Base-by-base conservation (phyloP, 92 coral and sea anemone species). In the Parazoanthus darwini region DNA sequence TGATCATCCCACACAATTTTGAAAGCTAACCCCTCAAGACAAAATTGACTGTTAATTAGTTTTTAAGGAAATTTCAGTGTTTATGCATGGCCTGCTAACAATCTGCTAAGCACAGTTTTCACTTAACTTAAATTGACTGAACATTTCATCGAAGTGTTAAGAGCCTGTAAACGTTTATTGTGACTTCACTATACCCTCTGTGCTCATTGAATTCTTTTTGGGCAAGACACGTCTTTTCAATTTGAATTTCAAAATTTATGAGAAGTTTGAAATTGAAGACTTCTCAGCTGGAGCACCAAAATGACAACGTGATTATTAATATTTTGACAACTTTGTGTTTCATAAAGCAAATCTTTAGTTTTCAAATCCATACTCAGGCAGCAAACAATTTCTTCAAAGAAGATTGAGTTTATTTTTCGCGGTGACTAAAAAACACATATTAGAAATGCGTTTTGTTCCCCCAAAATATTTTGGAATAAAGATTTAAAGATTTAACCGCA, bases 21-120 rank as follows among this genome's bases (percentile, higher is more conserved):
- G 87, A 71, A 84, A 83, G 36, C 23, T 48, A n/a, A 84, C 79
- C 11, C 51, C 77, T 70, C 79, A 84, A 84, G 43, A 71, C 48
- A 33, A 84, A 84, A 76, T 84, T 84, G 87, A 36, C 87, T 84
- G 67, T 44, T 84, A 84, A 84, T 84, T 76, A 15, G 25, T 76
- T 29, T 67, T 25, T 14, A 50, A 29, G 77, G 66, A 26, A 48
- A 68, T 39, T 71, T 70, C 87, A 46, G 6, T 68, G 11, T 84
- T 84, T 70, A 44, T 71, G 39, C 72, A 51, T n/a, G 29, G 65
- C 14, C 36, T 82, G 76, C 74, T 59, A 63, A 82, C 6, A 71
- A 46, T 26, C 79, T 71, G 26, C 59, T 39, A 70, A 84, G 87
- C 63, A 26, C 78, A 26, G 74, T 70, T 84, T 72, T 46, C 35